These are phyloP conservation scores for Labroides dimidiatus DNA, from an alignment of 2,797 vertebrate genomes.

Conservation along the genomic window DNA sequence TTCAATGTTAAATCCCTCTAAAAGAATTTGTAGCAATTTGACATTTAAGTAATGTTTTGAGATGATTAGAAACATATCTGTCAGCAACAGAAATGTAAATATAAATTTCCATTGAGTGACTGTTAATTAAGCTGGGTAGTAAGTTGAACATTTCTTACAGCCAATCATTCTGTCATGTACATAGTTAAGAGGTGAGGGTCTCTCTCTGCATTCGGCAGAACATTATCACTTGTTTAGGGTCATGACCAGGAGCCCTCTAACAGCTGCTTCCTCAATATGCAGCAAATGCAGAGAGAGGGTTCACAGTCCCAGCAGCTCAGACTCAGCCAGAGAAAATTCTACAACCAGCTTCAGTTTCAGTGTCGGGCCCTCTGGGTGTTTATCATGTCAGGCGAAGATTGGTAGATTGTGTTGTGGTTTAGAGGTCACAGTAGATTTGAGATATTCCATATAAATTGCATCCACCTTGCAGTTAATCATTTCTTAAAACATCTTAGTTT, in stretches of 20 bases:
- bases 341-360: slow-evolving; percentile 31
- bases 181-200: slow-evolving; percentile 23
- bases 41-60: too few species aligned
- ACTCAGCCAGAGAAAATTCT: background rate
- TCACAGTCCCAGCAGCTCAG: background rate
- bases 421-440: background rate
- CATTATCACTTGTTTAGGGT: slow-evolving; percentile 40
- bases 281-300: slow-evolving; percentile 7
- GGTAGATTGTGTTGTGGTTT: background rate
- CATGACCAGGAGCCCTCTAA: slow-evolving; percentile 9
- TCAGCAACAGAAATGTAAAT: too few species aligned
- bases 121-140: background rate
- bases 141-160: background rate
- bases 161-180: background rate
- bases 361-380: slow-evolving; percentile 12
- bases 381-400: slow-evolving; percentile 20
- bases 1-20: too few species aligned
- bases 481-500: too few species aligned
- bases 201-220: slow-evolving; percentile 16
- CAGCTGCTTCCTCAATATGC: slow-evolving; percentile 48
- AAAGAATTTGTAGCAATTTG: too few species aligned
- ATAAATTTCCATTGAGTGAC: background rate
- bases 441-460: too few species aligned
- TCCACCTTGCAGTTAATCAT: too few species aligned
- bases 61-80: too few species aligned